Base-by-base conservation (phyloP, 2,797 vertebrate species). In the Premnoplex brunnescens region DNA sequence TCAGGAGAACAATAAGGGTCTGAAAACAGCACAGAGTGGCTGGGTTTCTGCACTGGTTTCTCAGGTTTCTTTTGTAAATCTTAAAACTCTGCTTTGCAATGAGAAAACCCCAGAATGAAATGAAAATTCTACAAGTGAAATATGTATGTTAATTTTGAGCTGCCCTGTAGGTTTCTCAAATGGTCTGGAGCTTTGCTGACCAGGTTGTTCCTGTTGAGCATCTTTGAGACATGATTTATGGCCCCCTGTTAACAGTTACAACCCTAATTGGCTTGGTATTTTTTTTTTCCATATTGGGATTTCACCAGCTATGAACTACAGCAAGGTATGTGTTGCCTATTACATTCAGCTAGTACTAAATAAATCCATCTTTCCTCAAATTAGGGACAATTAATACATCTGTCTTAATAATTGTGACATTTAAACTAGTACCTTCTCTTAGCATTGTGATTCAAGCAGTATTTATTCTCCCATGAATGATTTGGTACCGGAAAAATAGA, bases 341-440 rank as follows among this genome's bases (percentile, higher is more conserved):
- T 86, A 41, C 21, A 49, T 88, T 88, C 27, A 56, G 39, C 44
- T 86, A 12, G 26, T 68, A 39, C 64, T 67, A 75, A 95, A 84
- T 63, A 93, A 91, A 90, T 60, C 48, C 30, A 54, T 88, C 69
- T 66, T 79, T 91, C 71, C 44, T 67, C 77, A 82, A 95, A 95
- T 96, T 87, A 93, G 73, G 69, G 55, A 88, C 68, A 95, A 95
- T 95, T 95, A 96, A 91, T 82, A 59, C 36, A 85, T 89, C 89
- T 93, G 85, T 91, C 93, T 79, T 90, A 95, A 93, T 94, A 91
- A 80, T 30, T 39, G 28, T 56, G 94, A 73, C 91, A 82, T 93
- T 96, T 88, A 91, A 95, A 79, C 73, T 54, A 81, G 59, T 86
- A 86, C 67, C 26, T 93, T 89, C 41, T 92, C 76, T 74, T 82